phyloP scores from a whole-genome alignment of 1,140 invertebrate genomes.

The Cotesia vestalis region DNA sequence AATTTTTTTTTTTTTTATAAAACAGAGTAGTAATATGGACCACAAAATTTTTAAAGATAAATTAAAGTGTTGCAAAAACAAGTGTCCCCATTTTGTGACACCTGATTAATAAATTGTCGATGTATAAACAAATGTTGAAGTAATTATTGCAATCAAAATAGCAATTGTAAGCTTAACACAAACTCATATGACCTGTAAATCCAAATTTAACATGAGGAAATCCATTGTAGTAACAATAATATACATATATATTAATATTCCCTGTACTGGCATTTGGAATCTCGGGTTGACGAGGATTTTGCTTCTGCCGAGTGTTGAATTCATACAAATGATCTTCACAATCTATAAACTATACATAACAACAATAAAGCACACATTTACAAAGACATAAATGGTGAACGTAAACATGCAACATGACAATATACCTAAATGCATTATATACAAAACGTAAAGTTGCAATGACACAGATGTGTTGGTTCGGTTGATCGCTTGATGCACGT shows the following conservation, averaged over 20 bases:
- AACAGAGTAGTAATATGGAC: too few relatives aligned
- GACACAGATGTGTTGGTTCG: constrained; percentile 36
- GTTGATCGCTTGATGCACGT: constrained; percentile 23
- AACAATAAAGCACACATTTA: neutral
- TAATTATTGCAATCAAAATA: neutral
- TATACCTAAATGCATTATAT: constrained; percentile 16
- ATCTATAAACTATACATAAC: neutral
- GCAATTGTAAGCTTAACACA: constrained; percentile 1
- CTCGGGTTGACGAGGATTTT: too few relatives aligned
- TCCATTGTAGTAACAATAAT: neutral
- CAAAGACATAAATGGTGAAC: neutral
- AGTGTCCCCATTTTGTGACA: too few relatives aligned
- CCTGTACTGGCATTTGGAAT: too few relatives aligned
- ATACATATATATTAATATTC: constrained; percentile 1
- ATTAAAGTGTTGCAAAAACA: too few relatives aligned
- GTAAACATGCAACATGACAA: neutral
- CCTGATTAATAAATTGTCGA: too few relatives aligned
- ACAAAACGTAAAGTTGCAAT: constrained; percentile 35
- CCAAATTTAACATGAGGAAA: constrained; percentile 13
- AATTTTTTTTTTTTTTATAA: too few relatives aligned
- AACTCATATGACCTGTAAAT: constrained; percentile 20
- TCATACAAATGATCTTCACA: too few relatives aligned
- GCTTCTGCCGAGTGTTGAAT: too few relatives aligned
- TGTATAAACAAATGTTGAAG: too few relatives aligned
- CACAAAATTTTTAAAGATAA: too few relatives aligned